phyloP scores from a whole-genome alignment of 2,888 invertebrate species.

The Ormia ochracea region DNA sequence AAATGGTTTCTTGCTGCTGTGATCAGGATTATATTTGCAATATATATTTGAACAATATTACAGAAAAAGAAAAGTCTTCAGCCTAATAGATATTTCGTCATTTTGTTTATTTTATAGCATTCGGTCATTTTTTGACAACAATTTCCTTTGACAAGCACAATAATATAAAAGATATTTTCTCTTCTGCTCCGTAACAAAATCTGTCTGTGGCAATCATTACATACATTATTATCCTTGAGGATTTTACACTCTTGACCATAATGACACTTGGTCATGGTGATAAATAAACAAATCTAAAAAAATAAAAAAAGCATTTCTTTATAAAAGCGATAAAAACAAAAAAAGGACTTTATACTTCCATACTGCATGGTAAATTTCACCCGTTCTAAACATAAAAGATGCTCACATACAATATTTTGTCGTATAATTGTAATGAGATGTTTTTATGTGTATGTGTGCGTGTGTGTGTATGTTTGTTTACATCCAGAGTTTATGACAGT shows the following conservation, averaged over 20 bases:
- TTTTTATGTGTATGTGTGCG: background rate
- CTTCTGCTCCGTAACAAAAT: background rate
- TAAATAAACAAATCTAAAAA: constrained; percentile 58
- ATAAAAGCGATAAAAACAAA: constrained; percentile 8
- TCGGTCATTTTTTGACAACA: background rate
- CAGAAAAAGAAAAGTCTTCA: background rate
- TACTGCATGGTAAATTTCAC: constrained; percentile 30
- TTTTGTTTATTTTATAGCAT: background rate
- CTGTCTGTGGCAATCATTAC: constrained; percentile 35
- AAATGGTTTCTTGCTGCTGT: no score
- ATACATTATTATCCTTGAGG: constrained; percentile 54
- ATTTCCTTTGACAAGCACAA: background rate
- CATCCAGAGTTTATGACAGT: background rate
- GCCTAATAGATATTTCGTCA: background rate
- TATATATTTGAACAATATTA: background rate
- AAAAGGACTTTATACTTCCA: background rate
- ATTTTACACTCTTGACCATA: constrained; percentile 54
- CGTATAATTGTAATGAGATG: background rate
- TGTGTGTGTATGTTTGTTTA: background rate
- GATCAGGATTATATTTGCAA: no score
- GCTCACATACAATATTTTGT: background rate
- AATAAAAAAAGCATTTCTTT: constrained; percentile 16
- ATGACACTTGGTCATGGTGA: constrained; percentile 55
- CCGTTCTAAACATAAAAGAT: constrained; percentile 31
- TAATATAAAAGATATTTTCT: background rate